Evolutionary conservation across 92 coral and sea anemone genomes (phyloP).

Genomic region (Epizoanthus fatuus): DNA sequence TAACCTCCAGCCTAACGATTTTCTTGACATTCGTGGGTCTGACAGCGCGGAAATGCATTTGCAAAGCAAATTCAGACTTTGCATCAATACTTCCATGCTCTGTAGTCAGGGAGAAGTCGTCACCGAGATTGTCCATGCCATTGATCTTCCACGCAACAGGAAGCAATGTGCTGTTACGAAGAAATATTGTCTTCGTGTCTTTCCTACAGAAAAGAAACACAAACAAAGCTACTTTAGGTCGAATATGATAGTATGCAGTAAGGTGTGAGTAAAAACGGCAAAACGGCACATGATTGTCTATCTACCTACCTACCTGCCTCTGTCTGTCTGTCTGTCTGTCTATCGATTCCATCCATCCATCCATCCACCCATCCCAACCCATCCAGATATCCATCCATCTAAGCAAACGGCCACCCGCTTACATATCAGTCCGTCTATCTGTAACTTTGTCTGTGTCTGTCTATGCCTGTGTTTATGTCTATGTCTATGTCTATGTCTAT

Average conservation of each 20-base stretch:
- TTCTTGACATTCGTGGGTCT: slow-evolving; percentile 94
- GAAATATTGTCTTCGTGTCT: slow-evolving; percentile 94
- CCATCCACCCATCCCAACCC: too few species aligned
- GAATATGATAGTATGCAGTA: not conserved
- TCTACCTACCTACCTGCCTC: not conserved
- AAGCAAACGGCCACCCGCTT: too few species aligned
- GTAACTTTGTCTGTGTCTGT: too few species aligned
- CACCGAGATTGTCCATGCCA: slow-evolving; percentile 98
- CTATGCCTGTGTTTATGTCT: too few species aligned
- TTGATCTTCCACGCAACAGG: slow-evolving; percentile 97
- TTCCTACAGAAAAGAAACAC: slow-evolving; percentile 66
- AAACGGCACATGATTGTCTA: not conserved
- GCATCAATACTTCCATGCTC: slow-evolving; percentile 97
- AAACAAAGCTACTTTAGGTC: not conserved
- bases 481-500: too few species aligned
- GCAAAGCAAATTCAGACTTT: slow-evolving; percentile 96
- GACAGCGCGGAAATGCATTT: slow-evolving; percentile 97
- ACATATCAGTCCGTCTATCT: too few species aligned
- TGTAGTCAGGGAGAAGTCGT: slow-evolving; percentile 94
- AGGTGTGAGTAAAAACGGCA: not conserved
- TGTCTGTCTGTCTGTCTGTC: too few species aligned
- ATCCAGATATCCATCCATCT: too few species aligned
- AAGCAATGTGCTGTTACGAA: slow-evolving; percentile 96
- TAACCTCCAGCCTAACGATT: slow-evolving; percentile 88
- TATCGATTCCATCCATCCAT: too few species aligned